phyloP scores from a whole-genome alignment of 2,797 vertebrate species.

The Notolabrus celidotus region DNA sequence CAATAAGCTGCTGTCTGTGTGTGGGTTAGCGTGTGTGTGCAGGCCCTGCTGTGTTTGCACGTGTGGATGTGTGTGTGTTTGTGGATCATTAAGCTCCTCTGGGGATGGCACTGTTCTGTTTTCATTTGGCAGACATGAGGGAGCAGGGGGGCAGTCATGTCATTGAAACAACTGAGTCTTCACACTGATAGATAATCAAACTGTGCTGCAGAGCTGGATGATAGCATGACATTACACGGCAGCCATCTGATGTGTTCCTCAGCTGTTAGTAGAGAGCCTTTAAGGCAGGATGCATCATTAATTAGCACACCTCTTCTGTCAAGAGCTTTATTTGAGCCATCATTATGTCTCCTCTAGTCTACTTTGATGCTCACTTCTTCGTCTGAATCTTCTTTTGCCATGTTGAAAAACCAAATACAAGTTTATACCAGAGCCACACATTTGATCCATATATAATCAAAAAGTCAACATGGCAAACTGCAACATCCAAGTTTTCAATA shows the following conservation, averaged over 20 bases:
- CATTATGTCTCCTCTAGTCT: conserved; percentile 10
- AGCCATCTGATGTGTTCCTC: conserved; percentile 59
- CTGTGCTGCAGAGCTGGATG: conserved; percentile 40
- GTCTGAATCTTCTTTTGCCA: conserved; percentile 4
- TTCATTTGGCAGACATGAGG: conserved; percentile 75
- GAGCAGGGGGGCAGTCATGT: conserved; percentile 61
- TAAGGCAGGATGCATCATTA: conserved; percentile 57
- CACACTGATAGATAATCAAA: conserved; percentile 76
- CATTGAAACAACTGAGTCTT: conserved; percentile 70
- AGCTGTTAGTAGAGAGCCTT: conserved; percentile 44
- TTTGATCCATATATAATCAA: not conserved
- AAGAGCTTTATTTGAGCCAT: conserved; percentile 27
- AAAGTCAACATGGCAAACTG: not conserved
- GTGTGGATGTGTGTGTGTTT: conserved; percentile 43
- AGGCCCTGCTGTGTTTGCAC: conserved; percentile 38
- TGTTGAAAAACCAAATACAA: conserved; percentile 6
- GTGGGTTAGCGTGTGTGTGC: conserved; percentile 26
- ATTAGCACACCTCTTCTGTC: conserved; percentile 57
- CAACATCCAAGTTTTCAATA: not conserved
- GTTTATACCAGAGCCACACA: not conserved
- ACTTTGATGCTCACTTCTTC: conserved; percentile 18
- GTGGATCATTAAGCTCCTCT: conserved; percentile 77
- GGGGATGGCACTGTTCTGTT: conserved; percentile 72
- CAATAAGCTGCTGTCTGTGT: conserved; percentile 78
- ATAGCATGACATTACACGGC: conserved; percentile 63